Percentiles rank a stretch among this genome's conserved stretches.
Conservation (phyloP, 53 echinoderm and acorn worm species). For the Echinarachnius parma region DNA sequence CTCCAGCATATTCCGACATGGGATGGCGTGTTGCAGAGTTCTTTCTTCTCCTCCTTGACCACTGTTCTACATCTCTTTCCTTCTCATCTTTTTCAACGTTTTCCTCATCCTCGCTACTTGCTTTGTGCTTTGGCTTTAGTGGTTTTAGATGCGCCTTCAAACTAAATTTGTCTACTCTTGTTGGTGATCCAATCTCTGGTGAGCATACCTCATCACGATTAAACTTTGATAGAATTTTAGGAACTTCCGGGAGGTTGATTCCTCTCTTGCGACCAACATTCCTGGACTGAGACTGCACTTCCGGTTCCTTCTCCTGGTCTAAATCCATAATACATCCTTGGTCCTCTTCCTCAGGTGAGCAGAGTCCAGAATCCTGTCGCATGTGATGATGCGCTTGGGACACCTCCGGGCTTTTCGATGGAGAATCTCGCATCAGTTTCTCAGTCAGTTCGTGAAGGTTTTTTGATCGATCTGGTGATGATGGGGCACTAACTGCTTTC, state of each 20-base stretch:
- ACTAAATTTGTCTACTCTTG: conserved; percentile 64
- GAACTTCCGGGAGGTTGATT: conserved; percentile 38
- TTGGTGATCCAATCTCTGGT: conserved; percentile 29
- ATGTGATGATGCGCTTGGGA: conserved; percentile 8
- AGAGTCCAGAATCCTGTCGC: conserved; percentile 31
- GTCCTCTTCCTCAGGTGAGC: conserved; percentile 53
- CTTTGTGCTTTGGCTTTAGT: conserved; percentile 49
- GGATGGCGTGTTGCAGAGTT: conserved; percentile 38
- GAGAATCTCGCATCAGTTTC: conserved; percentile 59
- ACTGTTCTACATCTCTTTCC: conserved; percentile 13
- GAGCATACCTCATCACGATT: conserved; percentile 23
- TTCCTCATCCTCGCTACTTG: conserved; percentile 42
- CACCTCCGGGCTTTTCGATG: conserved; percentile 18
- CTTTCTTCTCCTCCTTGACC: conserved; percentile 65
- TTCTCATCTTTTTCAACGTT: conserved; percentile 18
- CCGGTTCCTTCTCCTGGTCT: conserved; percentile 38
- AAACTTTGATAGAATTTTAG: conserved; percentile 36
- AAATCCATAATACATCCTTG: conserved; percentile 59
- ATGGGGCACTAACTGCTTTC: conserved; percentile 68
- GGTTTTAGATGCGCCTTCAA: conserved; percentile 72
- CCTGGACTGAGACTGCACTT: conserved; percentile 29
- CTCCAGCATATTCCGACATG: conserved; percentile 39
- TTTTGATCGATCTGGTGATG: conserved; percentile 67
- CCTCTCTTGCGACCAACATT: conserved; percentile 46
- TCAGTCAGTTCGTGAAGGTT: conserved; percentile 73